These are phyloP conservation scores for Mungos mungo DNA, from an alignment of 2,113 vertebrate genomes.

Conservation along the genomic window DNA sequence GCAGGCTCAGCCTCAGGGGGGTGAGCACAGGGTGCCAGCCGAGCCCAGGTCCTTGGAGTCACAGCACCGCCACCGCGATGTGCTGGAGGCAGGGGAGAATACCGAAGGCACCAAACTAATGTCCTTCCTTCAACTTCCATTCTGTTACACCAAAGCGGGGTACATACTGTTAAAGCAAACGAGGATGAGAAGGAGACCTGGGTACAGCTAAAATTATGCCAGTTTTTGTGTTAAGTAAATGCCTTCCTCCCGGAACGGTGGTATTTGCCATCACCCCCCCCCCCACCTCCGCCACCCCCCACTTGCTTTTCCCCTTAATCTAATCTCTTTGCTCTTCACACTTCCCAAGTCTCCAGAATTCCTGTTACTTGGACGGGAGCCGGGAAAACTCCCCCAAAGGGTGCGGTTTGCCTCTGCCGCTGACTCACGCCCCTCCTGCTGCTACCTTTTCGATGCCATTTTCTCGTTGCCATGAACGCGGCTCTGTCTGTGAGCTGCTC, in stretches of 20 bases:
- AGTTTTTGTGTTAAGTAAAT: background rate
- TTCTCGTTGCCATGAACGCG: background rate
- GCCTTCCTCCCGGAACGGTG: background rate
- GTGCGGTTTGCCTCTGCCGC: background rate
- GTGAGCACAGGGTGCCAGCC: background rate
- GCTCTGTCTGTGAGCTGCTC: background rate
- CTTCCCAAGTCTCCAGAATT: background rate
- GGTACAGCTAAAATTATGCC: background rate
- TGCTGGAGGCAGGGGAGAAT: background rate
- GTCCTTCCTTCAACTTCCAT: background rate
- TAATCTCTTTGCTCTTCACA: background rate
- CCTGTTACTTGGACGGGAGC: background rate
- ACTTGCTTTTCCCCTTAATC: background rate
- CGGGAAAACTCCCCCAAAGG: background rate
- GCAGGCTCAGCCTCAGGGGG: background rate
- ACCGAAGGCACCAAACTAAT: fast-evolving
- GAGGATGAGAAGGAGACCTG: background rate
- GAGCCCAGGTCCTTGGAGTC: background rate
- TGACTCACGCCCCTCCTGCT: background rate
- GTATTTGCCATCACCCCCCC: background rate
- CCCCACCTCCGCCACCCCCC: no score
- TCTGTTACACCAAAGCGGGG: background rate
- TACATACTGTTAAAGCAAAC: background rate
- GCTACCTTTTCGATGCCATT: background rate
- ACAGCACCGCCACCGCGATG: no score